Conservation (phyloP, 2,888 invertebrate species). For the Azorinus chamasolen region DNA sequence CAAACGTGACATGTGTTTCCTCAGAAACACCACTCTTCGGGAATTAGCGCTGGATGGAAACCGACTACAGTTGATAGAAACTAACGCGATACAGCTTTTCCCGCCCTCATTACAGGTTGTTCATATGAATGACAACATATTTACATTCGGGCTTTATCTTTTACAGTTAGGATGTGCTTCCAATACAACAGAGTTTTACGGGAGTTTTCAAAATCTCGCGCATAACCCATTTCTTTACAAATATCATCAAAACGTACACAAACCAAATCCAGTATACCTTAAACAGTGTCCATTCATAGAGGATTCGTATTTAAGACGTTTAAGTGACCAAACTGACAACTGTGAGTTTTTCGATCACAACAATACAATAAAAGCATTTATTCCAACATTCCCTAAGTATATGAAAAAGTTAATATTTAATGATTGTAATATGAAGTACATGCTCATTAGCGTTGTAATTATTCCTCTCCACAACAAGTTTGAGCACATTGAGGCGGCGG, state of each 20-base stretch:
- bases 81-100: neutral
- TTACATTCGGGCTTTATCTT: conserved; percentile 7
- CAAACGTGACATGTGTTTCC: conserved; percentile 8
- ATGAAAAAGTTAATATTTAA: neutral
- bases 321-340: neutral
- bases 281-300: conserved; percentile 30
- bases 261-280: neutral
- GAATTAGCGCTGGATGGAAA: conserved; percentile 1
- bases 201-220: neutral
- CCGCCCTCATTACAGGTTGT: conserved; percentile 5
- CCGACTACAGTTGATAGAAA: neutral
- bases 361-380: neutral
- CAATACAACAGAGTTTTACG: neutral
- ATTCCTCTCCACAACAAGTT: conserved; percentile 4
- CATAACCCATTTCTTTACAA: neutral
- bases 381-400: conserved; percentile 2
- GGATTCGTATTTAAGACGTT: conserved; percentile 1
- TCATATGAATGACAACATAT: conserved; percentile 7
- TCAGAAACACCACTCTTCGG: conserved; percentile 4
- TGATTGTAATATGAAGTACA: conserved; percentile 15
- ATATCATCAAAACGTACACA: neutral
- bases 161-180: neutral
- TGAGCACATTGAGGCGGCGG: conserved; percentile 19
- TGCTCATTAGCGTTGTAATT: neutral
- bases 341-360: conserved; percentile 18